Conservation (phyloP, 2,888 invertebrate genomes). For the Sylvicola cinctus region DNA sequence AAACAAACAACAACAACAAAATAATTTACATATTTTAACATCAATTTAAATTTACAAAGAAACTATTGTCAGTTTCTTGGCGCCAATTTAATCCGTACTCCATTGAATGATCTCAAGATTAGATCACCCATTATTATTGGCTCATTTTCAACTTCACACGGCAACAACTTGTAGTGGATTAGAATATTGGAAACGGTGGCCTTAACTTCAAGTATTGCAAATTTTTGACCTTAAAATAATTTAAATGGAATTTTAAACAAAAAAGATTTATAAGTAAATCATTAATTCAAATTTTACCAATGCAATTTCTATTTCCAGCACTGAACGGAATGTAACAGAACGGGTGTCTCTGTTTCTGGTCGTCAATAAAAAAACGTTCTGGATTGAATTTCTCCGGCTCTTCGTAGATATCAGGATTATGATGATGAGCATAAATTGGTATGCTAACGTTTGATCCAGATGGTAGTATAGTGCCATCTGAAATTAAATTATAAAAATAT, state of each 20-base stretch:
- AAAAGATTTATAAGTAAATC: neutral
- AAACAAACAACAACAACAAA: too few species aligned
- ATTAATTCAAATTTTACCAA: conserved; percentile 7
- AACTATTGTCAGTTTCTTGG: too few species aligned
- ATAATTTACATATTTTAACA: too few species aligned
- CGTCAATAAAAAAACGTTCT: conserved; percentile 19
- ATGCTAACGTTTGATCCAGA: conserved; percentile 4
- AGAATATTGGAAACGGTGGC: conserved; percentile 19
- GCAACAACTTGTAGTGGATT: too few species aligned
- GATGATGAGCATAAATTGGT: conserved; percentile 6
- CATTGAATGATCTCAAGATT: too few species aligned
- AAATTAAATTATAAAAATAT: too few species aligned
- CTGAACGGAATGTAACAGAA: conserved; percentile 24
- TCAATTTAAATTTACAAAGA: too few species aligned
- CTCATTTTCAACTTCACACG: neutral
- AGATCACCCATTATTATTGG: too few species aligned
- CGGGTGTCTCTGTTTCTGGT: conserved; percentile 19
- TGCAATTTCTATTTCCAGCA: conserved; percentile 24
- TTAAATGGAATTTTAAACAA: too few species aligned
- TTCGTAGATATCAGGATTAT: conserved; percentile 15
- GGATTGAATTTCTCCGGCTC: conserved; percentile 19
- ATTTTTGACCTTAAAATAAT: conserved; percentile 15
- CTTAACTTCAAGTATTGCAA: conserved; percentile 23
- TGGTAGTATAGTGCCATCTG: conserved; percentile 1
- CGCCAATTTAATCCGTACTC: too few species aligned